Evolutionary conservation across 2,113 vertebrate species (phyloP).

Genomic region (Antechinus flavipes): DNA sequence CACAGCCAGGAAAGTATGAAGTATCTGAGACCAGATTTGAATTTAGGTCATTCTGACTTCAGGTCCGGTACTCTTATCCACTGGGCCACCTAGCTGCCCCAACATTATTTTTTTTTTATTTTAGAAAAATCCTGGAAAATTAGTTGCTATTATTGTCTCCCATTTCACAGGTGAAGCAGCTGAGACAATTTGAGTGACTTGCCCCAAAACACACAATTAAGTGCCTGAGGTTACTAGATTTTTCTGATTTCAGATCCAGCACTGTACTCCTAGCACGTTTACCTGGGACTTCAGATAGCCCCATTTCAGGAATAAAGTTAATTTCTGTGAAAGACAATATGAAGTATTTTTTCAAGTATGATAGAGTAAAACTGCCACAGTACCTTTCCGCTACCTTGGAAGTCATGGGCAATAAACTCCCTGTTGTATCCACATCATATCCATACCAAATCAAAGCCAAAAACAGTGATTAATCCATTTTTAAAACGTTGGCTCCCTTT

Average conservation of each 20-base stretch:
- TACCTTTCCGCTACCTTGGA: not conserved
- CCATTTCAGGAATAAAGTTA: not conserved
- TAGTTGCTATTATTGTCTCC: too few relatives aligned
- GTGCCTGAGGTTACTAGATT: not conserved
- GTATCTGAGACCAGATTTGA: too few relatives aligned
- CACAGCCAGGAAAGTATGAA: too few relatives aligned
- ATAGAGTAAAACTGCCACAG: not conserved
- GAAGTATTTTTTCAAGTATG: not conserved
- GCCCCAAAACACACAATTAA: too few relatives aligned
- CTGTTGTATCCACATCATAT: not conserved
- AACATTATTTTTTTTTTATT: too few relatives aligned
- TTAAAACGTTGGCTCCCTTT: not conserved
- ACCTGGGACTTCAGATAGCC: not conserved
- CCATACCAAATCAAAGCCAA: not conserved
- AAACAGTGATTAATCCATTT: not conserved
- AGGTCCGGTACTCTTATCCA: too few relatives aligned
- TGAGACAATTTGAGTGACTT: too few relatives aligned
- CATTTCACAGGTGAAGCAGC: too few relatives aligned
- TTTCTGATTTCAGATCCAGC: not conserved
- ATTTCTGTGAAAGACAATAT: not conserved
- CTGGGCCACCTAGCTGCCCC: too few relatives aligned
- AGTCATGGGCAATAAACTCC: not conserved
- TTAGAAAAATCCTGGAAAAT: too few relatives aligned
- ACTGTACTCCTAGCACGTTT: not conserved
- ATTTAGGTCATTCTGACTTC: too few relatives aligned